Evolutionary conservation across 1,140 invertebrate species (phyloP).

Genomic region (Arion vulgaris): DNA sequence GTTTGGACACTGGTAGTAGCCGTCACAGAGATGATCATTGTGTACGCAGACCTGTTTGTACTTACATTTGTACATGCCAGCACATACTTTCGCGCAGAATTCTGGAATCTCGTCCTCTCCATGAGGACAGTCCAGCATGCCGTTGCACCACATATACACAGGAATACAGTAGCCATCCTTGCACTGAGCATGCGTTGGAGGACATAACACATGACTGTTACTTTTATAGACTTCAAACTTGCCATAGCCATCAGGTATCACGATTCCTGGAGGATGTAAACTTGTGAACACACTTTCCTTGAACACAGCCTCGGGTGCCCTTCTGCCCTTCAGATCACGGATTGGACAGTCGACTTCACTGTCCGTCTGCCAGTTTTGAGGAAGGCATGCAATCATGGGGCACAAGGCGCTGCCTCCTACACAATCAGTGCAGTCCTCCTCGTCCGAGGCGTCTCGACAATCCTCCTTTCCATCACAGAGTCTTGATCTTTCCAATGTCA

Average conservation of each 20-base stretch:
- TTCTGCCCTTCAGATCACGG: not conserved
- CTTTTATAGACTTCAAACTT: conserved; percentile 17
- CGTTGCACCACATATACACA: conserved; percentile 40
- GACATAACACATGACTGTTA: not conserved
- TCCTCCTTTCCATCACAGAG: conserved; percentile 34
- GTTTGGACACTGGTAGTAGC: conserved; percentile 39
- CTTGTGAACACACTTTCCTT: not conserved
- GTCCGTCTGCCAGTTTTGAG: not conserved
- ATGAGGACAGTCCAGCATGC: conserved; percentile 29
- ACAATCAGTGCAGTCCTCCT: conserved; percentile 34
- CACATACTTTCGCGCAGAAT: conserved; percentile 26
- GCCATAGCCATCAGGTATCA: conserved; percentile 32
- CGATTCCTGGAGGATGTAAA: not conserved
- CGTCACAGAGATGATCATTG: conserved; percentile 35
- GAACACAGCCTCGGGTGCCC: not conserved
- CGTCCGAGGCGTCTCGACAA: conserved; percentile 37
- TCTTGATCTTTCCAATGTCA: not conserved
- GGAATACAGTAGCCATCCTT: conserved; percentile 22
- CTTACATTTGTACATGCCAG: conserved; percentile 34
- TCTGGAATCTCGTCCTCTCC: conserved; percentile 29
- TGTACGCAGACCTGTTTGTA: conserved; percentile 27
- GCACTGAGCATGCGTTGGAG: conserved; percentile 30
- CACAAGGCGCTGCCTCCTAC: not conserved
- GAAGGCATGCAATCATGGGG: conserved; percentile 25
- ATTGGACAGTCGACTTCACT: conserved; percentile 12